Evolutionary conservation across 2,113 vertebrate species (phyloP).

Genomic region (Vombatus ursinus): DNA sequence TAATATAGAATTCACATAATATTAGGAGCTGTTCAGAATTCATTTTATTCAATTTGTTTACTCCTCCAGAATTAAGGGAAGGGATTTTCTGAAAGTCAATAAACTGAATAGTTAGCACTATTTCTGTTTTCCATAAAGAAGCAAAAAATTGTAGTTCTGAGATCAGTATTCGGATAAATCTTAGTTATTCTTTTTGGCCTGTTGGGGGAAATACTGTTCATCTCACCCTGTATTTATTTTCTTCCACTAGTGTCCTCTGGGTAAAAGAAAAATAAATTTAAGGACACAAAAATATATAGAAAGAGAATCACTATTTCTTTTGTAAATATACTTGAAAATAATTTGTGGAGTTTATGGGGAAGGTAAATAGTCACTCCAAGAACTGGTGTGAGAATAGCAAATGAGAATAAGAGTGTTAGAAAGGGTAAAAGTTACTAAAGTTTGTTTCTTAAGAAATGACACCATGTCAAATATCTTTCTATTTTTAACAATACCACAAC

Average conservation of each 20-base stretch:
- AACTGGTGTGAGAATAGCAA: not conserved
- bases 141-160: not conserved
- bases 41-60: conserved; percentile 58
- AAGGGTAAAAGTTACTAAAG: not conserved
- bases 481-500: not conserved
- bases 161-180: not conserved
- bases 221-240: not conserved
- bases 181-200: not conserved
- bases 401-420: not conserved
- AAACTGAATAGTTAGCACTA: conserved; percentile 19
- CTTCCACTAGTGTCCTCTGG: not conserved
- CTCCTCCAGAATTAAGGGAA: conserved; percentile 51
- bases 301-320: not conserved
- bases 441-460: not conserved
- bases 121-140: conserved; percentile 4
- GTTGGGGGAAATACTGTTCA: not conserved
- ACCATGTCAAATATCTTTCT: not conserved
- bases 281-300: not conserved
- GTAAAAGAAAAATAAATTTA: not conserved
- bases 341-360: not conserved
- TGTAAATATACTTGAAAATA: not conserved
- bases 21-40: conserved; percentile 51
- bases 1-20: conserved; percentile 55
- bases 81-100: conserved; percentile 42
- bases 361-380: not conserved